Conservation (phyloP, 2,888 invertebrate genomes). For the Epinotia demarniana region DNA sequence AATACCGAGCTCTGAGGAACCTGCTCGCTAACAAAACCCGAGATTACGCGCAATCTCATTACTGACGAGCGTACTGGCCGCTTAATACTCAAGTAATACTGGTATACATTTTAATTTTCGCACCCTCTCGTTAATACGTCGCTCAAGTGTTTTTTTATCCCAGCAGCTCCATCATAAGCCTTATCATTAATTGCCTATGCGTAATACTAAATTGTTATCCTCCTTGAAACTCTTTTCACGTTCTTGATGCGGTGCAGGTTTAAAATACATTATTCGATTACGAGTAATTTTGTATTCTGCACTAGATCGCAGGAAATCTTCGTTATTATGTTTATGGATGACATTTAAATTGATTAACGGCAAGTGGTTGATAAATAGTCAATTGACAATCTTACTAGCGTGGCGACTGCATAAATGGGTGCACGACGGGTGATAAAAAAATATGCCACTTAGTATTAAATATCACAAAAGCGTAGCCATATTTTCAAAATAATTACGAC, state of each 20-base stretch:
- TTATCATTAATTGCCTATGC: constrained; percentile 40
- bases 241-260: not conserved
- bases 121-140: constrained; percentile 58
- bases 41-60: constrained; percentile 75
- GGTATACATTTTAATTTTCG: constrained; percentile 67
- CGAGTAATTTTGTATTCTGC: constrained; percentile 46
- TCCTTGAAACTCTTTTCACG: not conserved
- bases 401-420: constrained; percentile 65
- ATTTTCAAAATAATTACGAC: constrained; percentile 83
- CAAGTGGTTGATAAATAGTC: constrained; percentile 65
- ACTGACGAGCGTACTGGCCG: constrained; percentile 58
- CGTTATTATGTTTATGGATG: constrained; percentile 40
- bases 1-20: constrained; percentile 61
- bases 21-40: constrained; percentile 66
- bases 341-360: constrained; percentile 56
- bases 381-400: constrained; percentile 72
- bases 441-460: constrained; percentile 76
- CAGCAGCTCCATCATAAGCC: constrained; percentile 31
- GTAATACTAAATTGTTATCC: constrained; percentile 32
- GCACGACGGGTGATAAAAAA: constrained; percentile 70
- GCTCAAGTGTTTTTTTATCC: constrained; percentile 44
- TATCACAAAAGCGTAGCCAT: constrained; percentile 77
- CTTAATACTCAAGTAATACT: constrained; percentile 65
- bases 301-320: constrained; percentile 19
- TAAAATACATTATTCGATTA: constrained; percentile 38